Percentiles rank a stretch among this genome's conserved stretches.
Evolutionary conservation across 1,140 invertebrate genomes (phyloP).

Genomic region (Drosophila busckii): DNA sequence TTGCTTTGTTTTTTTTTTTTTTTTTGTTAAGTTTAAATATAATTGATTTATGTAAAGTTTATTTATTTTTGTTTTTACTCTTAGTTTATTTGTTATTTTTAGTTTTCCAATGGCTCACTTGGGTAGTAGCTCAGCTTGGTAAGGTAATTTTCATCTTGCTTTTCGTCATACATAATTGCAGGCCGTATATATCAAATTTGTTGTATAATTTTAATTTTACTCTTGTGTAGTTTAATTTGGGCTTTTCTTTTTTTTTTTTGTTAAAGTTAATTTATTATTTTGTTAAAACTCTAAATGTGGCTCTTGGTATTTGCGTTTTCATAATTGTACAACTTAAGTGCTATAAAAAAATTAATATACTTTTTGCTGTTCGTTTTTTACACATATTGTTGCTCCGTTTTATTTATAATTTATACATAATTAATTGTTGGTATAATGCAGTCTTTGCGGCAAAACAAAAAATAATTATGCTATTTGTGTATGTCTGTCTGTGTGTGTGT

Average conservation of each 20-base stretch:
- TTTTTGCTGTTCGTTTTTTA: conserved; percentile 14
- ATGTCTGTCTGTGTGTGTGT: background rate
- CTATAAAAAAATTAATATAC: conserved; percentile 52
- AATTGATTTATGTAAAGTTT: conserved; percentile 35
- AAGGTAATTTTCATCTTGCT: conserved; percentile 64
- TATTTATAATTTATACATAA: conserved; percentile 50
- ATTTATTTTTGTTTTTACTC: conserved; percentile 9
- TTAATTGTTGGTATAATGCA: conserved; percentile 78
- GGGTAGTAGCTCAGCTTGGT: conserved; percentile 40
- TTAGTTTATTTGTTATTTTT: conserved; percentile 16
- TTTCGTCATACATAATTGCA: conserved; percentile 52
- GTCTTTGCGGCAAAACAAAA: conserved; percentile 78
- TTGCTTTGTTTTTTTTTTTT: background rate
- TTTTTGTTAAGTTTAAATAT: conserved; percentile 12
- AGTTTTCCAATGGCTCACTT: conserved; percentile 27
- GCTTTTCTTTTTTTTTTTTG: background rate
- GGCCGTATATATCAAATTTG: conserved; percentile 25
- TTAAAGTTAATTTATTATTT: background rate
- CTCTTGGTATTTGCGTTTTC: conserved; percentile 23
- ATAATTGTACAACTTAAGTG: conserved; percentile 27
- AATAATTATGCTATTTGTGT: conserved; percentile 68
- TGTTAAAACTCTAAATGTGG: conserved; percentile 4
- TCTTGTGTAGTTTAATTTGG: background rate
- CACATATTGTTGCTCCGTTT: conserved; percentile 23
- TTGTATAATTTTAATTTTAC: conserved; percentile 8